Conservation (phyloP, 2,888 invertebrate genomes). For the Agapostemon virescens region DNA sequence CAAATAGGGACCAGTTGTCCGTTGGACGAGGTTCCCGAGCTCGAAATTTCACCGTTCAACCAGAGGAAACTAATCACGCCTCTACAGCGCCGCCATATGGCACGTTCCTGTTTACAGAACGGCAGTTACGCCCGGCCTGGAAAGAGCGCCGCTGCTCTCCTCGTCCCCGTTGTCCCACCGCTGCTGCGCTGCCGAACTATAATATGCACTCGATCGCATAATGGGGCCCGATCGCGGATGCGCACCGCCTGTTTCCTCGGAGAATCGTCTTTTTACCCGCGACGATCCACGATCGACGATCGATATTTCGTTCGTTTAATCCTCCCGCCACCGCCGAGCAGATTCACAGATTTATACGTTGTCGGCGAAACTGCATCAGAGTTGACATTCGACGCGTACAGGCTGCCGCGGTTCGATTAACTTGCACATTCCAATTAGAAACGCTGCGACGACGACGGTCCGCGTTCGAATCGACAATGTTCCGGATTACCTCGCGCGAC, state of each 20-base stretch:
- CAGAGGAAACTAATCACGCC: conserved; percentile 42
- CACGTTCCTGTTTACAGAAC: conserved; percentile 16
- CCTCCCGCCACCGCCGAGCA: neutral
- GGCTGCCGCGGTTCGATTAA: neutral
- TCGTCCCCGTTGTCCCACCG: neutral
- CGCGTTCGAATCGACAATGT: neutral
- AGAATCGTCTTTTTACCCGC: neutral
- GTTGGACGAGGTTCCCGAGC: conserved; percentile 2
- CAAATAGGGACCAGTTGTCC: conserved; percentile 17
- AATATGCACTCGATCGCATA: conserved; percentile 19
- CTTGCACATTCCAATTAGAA: neutral
- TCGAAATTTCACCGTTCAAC: conserved; percentile 33
- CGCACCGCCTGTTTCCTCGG: neutral
- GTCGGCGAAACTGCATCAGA: neutral
- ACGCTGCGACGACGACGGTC: neutral
- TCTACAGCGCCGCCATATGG: conserved; percentile 17
- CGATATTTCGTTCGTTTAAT: neutral
- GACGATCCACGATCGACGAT: neutral
- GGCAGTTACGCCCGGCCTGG: neutral
- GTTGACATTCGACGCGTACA: neutral
- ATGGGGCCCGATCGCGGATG: neutral
- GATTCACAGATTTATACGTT: neutral
- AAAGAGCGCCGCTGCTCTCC: conserved; percentile 26
- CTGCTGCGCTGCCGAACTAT: neutral
- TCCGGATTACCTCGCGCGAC: too few species aligned